phyloP scores from a whole-genome alignment of 2,113 vertebrate genomes.

The Tinamus guttatus region DNA sequence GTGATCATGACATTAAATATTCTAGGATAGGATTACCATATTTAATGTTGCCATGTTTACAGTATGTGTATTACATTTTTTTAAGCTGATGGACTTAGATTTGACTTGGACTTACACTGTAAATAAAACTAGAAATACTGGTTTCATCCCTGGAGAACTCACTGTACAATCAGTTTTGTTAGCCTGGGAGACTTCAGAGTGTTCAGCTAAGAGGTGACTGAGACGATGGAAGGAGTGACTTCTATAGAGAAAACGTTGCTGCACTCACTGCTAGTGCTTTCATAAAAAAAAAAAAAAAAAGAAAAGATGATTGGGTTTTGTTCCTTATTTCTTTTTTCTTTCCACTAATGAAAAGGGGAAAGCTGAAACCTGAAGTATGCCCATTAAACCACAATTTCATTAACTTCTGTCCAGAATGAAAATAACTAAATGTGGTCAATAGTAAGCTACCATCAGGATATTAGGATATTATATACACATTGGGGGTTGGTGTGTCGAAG shows the following conservation, averaged over 20 bases:
- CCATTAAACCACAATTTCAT: slow-evolving; percentile 5
- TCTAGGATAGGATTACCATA: slow-evolving; percentile 81
- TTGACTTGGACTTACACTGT: slow-evolving; percentile 76
- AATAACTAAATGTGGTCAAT: slow-evolving; percentile 37
- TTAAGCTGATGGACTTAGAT: slow-evolving; percentile 79
- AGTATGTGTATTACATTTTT: slow-evolving; percentile 74
- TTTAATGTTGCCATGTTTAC: slow-evolving; percentile 84
- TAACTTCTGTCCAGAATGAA: slow-evolving; percentile 25
- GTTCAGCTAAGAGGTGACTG: slow-evolving; percentile 29
- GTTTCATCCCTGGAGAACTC: slow-evolving; percentile 71
- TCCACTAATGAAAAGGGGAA: slow-evolving; percentile 36
- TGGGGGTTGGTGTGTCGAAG: background rate
- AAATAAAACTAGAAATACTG: slow-evolving; percentile 75
- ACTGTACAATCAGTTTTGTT: slow-evolving; percentile 61
- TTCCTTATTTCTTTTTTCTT: background rate
- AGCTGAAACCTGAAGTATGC: slow-evolving; percentile 43
- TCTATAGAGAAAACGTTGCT: slow-evolving; percentile 33
- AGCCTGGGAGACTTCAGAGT: slow-evolving; percentile 52
- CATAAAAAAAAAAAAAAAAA: background rate
- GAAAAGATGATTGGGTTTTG: background rate
- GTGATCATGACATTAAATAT: slow-evolving; percentile 80
- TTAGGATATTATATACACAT: background rate
- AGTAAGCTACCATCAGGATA: background rate
- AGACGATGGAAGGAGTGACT: slow-evolving; percentile 22
- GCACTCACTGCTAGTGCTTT: slow-evolving; percentile 17